These are phyloP conservation scores for Leptodactylus fuscus DNA, from an alignment of 2,113 vertebrate species.

Conservation along the genomic window DNA sequence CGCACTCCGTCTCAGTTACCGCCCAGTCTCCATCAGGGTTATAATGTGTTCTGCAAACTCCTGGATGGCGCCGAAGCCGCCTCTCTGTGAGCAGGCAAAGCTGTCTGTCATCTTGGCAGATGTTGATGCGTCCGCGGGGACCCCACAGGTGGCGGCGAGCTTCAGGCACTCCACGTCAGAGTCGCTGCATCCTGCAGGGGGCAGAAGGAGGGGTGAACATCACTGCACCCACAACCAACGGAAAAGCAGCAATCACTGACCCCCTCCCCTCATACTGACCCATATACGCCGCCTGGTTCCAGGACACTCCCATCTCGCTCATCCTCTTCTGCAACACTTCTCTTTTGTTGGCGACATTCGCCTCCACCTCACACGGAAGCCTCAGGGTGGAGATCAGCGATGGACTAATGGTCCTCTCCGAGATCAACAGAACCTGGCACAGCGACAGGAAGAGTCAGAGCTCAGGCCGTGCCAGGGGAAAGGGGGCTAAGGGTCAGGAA, in stretches of 20 bases:
- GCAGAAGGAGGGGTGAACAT: not conserved
- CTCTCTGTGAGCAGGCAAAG: constrained; percentile 77
- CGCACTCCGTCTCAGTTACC: too few species aligned
- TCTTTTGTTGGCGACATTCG: constrained; percentile 13
- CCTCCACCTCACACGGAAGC: constrained; percentile 14
- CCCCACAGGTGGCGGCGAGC: constrained; percentile 81
- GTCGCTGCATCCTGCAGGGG: constrained; percentile 80
- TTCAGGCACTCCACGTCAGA: constrained; percentile 84
- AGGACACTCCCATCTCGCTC: constrained; percentile 10
- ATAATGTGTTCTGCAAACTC: constrained; percentile 88
- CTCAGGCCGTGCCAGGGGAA: too few species aligned
- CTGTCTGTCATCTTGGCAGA: constrained; percentile 77
- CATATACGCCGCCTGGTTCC: constrained; percentile 23
- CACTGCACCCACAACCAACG: too few species aligned
- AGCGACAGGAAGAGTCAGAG: too few species aligned
- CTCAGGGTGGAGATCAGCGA: constrained; percentile 10
- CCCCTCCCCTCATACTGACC: not conserved
- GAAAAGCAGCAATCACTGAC: not conserved
- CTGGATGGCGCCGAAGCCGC: constrained; percentile 81
- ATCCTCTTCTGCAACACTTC: constrained; percentile 5
- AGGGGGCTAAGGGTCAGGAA: too few species aligned
- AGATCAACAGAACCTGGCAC: constrained; percentile 9
- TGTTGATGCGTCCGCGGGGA: constrained; percentile 77
- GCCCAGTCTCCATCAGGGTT: not conserved
- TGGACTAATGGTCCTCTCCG: not conserved